Evolutionary conservation across 2,888 invertebrate species (phyloP), one percentile per base, ranked within the genome.

Genomic region (Linhomoeus sp.): DNA sequence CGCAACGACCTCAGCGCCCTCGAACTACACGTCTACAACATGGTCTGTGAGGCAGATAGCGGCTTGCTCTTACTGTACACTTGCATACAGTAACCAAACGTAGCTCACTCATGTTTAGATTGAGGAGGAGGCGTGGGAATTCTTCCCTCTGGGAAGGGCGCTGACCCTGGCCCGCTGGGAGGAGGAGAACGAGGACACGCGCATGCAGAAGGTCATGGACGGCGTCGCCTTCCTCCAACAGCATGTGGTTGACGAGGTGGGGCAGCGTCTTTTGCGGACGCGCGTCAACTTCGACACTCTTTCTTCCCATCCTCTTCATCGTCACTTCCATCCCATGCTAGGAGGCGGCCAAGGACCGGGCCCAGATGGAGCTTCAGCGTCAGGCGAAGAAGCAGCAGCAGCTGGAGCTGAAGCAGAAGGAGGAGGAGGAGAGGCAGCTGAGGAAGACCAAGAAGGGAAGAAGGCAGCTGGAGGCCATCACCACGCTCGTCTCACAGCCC

Each of bases 141-240:
- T 67, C 58, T 67, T 65, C 51, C 67, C 67, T 1, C 52, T 66
- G 49, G 66, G 66, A 50, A 56, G 65, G 15, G 66, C 67, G 12
- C 52, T 67, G 50, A 66, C 65, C 1, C 54, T 67, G 49, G 58
- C 62, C n/a, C 57, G 62, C 3, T 65, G 64, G 62, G 66, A 67
- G 29, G 66, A 66, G 49, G 66, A 66, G 50, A 61, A 63, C 15
- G 63, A 66, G 1, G 66, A 67, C 49, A 60, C 64, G 1, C 66
- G 66, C 50, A 60, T 67, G 42, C 66, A 67, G 48, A 64, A 63
- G 41, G 53, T 67, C 2, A 55, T 66, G 26, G 59, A 60, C 39
- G 61, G 66, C 45, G 64, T 66, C 19, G 59, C 61, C 22, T 58
- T 58, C 15, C 61, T 66, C 22, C 64, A 66, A 3, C 61, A 63